Conservation (phyloP, 30 jellyfish, hydroid and myxozoan genomes). For the Turritopsis dohrnii region DNA sequence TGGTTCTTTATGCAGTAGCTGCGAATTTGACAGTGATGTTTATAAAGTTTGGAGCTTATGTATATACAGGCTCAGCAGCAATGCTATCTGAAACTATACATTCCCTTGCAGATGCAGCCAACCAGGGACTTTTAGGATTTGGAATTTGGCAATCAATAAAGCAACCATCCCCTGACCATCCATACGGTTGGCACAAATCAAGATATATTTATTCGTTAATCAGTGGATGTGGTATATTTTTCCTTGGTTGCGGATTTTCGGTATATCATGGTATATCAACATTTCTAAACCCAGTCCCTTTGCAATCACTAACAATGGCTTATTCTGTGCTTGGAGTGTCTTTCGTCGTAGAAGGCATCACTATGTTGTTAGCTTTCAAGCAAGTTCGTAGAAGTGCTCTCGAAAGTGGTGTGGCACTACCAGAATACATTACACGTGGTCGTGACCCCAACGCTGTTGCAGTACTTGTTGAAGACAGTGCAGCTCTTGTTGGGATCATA, state of each 20-base stretch:
- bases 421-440: slow-evolving; percentile 86
- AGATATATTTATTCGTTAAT: slow-evolving; percentile 83
- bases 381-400: slow-evolving; percentile 85
- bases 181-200: slow-evolving; percentile 98
- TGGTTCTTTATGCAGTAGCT: slow-evolving; percentile 93
- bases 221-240: slow-evolving; percentile 96
- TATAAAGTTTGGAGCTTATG: slow-evolving; percentile 83
- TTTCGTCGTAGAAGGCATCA: slow-evolving; percentile 69
- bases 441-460: slow-evolving; percentile 99
- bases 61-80: slow-evolving; percentile 96
- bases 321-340: slow-evolving; percentile 86
- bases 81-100: slow-evolving; percentile 94
- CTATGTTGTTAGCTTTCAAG: slow-evolving; percentile 62
- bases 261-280: slow-evolving; percentile 87
- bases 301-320: slow-evolving; percentile 75
- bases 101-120: slow-evolving; percentile 96
- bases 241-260: slow-evolving; percentile 92
- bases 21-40: slow-evolving; percentile 85
- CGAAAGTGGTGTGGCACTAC: slow-evolving; percentile 80
- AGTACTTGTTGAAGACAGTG: slow-evolving; percentile 94
- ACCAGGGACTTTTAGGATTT: slow-evolving; percentile 85
- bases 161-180: slow-evolving; percentile 98
- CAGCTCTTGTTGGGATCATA: slow-evolving; percentile 85
- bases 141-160: slow-evolving; percentile 89
- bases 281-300: slow-evolving; percentile 58